Conservation (phyloP, 2,888 invertebrate genomes). For the Pseudococcus longispinus region DNA sequence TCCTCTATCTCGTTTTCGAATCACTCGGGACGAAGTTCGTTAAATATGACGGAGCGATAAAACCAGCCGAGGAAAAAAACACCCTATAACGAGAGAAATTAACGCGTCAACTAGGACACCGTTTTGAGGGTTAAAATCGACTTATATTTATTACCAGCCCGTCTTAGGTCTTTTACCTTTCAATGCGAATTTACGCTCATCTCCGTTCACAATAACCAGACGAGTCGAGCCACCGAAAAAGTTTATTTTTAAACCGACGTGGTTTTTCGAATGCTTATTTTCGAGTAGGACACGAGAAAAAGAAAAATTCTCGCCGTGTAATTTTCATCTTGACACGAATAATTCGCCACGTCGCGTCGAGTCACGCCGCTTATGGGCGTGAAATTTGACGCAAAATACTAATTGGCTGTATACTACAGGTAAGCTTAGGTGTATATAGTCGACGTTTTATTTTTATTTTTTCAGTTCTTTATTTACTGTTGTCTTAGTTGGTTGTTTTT, state of each 20-base stretch:
- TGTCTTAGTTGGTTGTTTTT: conserved; percentile 44
- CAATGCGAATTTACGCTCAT: background rate
- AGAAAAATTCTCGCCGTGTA: background rate
- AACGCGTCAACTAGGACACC: conserved; percentile 14
- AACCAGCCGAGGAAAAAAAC: background rate
- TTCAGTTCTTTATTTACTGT: conserved; percentile 35
- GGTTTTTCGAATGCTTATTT: too few relatives aligned
- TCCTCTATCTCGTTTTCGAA: background rate
- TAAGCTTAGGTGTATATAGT: background rate
- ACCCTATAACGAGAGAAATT: background rate
- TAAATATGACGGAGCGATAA: background rate
- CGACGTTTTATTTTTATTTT: conserved; percentile 34
- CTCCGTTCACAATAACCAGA: background rate
- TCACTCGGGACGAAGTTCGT: background rate
- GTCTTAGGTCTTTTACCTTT: conserved; percentile 26
- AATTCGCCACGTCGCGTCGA: background rate
- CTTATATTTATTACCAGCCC: conserved; percentile 23
- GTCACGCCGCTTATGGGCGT: background rate
- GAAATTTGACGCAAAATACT: conserved; percentile 11
- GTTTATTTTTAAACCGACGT: background rate
- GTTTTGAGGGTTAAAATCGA: conserved; percentile 12
- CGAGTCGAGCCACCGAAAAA: background rate
- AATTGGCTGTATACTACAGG: conserved; percentile 20
- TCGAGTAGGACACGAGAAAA: background rate
- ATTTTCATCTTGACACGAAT: conserved; percentile 38